These are phyloP conservation scores for Emberiza fucata DNA, from an alignment of 2,113 vertebrate species.

Conservation along the genomic window DNA sequence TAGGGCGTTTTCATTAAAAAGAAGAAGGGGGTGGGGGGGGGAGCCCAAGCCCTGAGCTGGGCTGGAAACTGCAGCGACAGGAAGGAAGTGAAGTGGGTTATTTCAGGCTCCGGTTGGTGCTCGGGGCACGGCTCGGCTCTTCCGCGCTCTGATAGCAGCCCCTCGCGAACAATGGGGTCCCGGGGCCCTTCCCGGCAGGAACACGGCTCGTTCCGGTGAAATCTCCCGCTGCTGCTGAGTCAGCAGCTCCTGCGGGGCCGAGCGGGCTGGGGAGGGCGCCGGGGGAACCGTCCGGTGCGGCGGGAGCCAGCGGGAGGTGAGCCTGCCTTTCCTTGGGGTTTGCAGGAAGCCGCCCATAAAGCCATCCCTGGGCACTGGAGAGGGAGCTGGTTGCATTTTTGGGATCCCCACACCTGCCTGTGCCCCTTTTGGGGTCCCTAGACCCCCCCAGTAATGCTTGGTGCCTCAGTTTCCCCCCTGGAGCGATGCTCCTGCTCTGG, in stretches of 20 bases:
- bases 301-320: not conserved
- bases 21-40: not conserved
- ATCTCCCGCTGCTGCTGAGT: not conserved
- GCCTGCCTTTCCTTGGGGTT: not conserved
- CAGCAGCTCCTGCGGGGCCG: not conserved
- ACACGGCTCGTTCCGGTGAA: not conserved
- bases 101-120: not conserved
- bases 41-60: not conserved
- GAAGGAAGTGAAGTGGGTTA: conserved; percentile 53
- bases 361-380: accelerated
- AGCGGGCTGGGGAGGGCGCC: accelerated
- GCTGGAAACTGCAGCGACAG: conserved; percentile 31
- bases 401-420: accelerated
- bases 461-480: not conserved
- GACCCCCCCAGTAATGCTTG: accelerated
- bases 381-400: not conserved
- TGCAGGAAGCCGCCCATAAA: accelerated
- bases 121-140: not conserved
- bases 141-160: not conserved
- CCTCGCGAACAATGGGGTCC: not conserved
- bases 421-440: accelerated
- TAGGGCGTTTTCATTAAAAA: conserved; percentile 24
- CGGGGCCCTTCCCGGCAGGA: conserved; percentile 1
- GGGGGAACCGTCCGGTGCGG: accelerated
- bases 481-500: accelerated